Base-by-base conservation (phyloP, 2,797 vertebrate genomes). In the Alcedo quadribrachys region DNA sequence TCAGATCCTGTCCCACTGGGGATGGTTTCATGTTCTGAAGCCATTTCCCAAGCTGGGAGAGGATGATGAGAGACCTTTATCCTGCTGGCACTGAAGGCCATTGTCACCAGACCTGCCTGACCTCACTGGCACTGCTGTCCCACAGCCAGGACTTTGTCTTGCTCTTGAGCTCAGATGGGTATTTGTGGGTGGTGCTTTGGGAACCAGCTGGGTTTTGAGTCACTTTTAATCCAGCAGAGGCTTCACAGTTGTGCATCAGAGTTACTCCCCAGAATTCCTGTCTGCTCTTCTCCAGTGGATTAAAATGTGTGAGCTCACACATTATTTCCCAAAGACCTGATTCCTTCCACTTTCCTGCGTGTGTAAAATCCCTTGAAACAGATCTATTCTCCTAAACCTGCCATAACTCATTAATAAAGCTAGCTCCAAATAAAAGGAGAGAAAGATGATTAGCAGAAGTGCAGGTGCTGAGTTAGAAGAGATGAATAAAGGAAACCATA, bases 341-440 rank as follows among this genome's bases (percentile, higher is more conserved):
- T 42, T 66, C 43, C 67, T 87, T 73, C 46, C 51, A 9, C n/a
- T 69, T 71, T 40, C 53, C 16, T 16, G 25, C 7, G 35, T 8
- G 11, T 57, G 70, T 33, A 84, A 81, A 85, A 92, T 66, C 60
- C 60, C 94, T 57, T 45, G 67, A 88, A 81, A 89, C 2, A 1
- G 30, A 68, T 35, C 71, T 33, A 30, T 58, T 80, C 71, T 77
- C 61, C 45, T 33, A 43, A 66, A 78, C 40, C 30, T 37, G 43
- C 54, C 51, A 40, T 58, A 62, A 85, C 46, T 81, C 58, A 15
- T 27, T n/a, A 43, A 57, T 22, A 80, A 76, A 74, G 61, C 45
- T 74, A 70, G 35, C 25, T 51, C 24, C 11, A 24, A 57, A 43
- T 32, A 15, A 53, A 63, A 42, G 51, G 21, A 35, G n/a, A 40